These are phyloP conservation scores for Stenodera caucasica DNA, from an alignment of 2,888 invertebrate genomes.

Conservation along the genomic window DNA sequence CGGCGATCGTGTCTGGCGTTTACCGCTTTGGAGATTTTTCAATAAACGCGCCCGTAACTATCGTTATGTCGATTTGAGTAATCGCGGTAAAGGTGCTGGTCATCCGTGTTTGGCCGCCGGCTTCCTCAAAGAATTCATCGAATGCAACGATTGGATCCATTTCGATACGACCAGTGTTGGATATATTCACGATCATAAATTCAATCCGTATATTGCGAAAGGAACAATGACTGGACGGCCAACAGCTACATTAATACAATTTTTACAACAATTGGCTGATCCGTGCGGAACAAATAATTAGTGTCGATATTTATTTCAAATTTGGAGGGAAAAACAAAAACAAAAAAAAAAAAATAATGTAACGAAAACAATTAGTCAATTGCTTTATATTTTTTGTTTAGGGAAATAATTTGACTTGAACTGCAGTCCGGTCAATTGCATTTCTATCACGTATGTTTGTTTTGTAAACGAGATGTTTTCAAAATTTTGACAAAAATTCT, in stretches of 20 bases:
- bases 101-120: constrained; percentile 53
- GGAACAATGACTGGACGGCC: constrained; percentile 60
- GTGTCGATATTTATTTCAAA: background rate
- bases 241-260: constrained; percentile 57
- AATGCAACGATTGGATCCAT: constrained; percentile 63
- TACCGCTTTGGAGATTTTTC: constrained; percentile 64
- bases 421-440: constrained; percentile 28
- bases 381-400: constrained; percentile 18
- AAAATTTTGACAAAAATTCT: background rate
- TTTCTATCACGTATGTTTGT: background rate
- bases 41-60: constrained; percentile 55
- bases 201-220: constrained; percentile 59
- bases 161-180: constrained; percentile 64
- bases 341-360: too few species aligned
- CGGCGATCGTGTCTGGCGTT: constrained; percentile 66
- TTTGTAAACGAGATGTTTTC: background rate
- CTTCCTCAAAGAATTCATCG: constrained; percentile 60
- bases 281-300: too few species aligned
- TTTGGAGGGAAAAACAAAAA: too few species aligned
- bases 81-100: constrained; percentile 51
- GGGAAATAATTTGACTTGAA: constrained; percentile 27
- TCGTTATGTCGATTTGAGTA: constrained; percentile 51
- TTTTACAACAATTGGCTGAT: constrained; percentile 52
- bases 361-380: background rate
- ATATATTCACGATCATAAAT: constrained; percentile 58